phyloP scores from a whole-genome alignment of 2,797 vertebrate genomes.

The Sylvia borin region DNA sequence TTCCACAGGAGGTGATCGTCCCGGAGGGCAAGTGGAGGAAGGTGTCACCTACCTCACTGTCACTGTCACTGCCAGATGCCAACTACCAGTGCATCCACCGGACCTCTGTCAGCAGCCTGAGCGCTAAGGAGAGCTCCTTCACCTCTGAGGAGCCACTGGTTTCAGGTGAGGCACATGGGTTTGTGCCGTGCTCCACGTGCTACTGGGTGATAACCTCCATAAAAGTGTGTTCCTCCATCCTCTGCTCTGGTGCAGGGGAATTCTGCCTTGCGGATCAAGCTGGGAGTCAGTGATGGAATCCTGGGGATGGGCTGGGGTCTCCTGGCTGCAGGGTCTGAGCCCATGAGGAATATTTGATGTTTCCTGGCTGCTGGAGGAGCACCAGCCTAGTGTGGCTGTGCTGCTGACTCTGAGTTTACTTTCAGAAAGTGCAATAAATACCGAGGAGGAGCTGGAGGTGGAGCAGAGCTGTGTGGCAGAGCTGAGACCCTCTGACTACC shows the following conservation, averaged over 20 bases:
- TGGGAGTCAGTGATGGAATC: background rate
- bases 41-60: slow-evolving; percentile 82
- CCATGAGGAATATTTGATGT: background rate
- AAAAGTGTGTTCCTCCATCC: background rate
- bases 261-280: background rate
- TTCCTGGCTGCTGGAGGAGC: background rate
- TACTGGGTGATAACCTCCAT: background rate
- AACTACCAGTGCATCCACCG: slow-evolving; percentile 80
- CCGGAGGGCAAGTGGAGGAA: slow-evolving; percentile 92
- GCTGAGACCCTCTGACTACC: slow-evolving; percentile 88
- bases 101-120: slow-evolving; percentile 83
- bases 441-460: slow-evolving; percentile 82
- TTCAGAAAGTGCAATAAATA: slow-evolving; percentile 84
- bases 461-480: slow-evolving; percentile 75
- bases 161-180: slow-evolving; percentile 46
- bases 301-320: background rate
- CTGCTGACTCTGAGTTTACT: fast-evolving
- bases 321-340: background rate
- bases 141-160: slow-evolving; percentile 80
- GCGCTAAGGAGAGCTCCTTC: slow-evolving; percentile 80
- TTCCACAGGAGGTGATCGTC: slow-evolving; percentile 82
- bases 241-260: fast-evolving
- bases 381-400: fast-evolving
- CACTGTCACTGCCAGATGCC: slow-evolving; percentile 84
- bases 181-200: fast-evolving